Conservation (phyloP, 2,888 invertebrate species). For the Spilosoma lubricipeda region DNA sequence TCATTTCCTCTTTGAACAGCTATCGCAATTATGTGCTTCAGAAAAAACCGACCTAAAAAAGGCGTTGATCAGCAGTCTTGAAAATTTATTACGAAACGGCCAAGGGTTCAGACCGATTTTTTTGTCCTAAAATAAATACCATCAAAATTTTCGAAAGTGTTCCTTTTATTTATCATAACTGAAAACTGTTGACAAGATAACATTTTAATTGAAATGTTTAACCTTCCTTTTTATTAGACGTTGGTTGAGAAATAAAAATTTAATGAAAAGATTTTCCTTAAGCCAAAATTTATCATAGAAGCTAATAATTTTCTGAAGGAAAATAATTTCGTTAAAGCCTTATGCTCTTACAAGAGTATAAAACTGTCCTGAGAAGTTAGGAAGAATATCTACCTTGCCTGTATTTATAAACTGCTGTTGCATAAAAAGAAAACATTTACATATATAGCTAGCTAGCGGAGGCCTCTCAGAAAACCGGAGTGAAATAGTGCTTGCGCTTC, state of each 20-base stretch:
- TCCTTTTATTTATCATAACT: not conserved
- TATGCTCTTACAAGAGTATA: not conserved
- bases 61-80: slow-evolving; percentile 1
- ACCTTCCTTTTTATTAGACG: not conserved
- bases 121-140: not conserved
- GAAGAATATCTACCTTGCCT: too few relatives aligned
- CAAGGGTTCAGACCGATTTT: not conserved
- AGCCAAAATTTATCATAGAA: not conserved
- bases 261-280: not conserved
- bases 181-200: not conserved
- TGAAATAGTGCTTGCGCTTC: too few relatives aligned
- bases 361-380: not conserved
- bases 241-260: not conserved
- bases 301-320: not conserved
- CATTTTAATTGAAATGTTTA: not conserved
- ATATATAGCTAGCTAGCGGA: too few relatives aligned
- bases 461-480: too few relatives aligned
- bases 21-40: not conserved
- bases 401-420: too few relatives aligned
- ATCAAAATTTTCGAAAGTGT: not conserved
- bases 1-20: not conserved
- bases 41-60: not conserved
- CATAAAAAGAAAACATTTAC: too few relatives aligned
- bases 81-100: not conserved
- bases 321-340: not conserved